A percentile compares a stretch with the other conserved stretches of the same genome.
phyloP scores from a whole-genome alignment of 2,888 invertebrate genomes.

The Formica aserva region DNA sequence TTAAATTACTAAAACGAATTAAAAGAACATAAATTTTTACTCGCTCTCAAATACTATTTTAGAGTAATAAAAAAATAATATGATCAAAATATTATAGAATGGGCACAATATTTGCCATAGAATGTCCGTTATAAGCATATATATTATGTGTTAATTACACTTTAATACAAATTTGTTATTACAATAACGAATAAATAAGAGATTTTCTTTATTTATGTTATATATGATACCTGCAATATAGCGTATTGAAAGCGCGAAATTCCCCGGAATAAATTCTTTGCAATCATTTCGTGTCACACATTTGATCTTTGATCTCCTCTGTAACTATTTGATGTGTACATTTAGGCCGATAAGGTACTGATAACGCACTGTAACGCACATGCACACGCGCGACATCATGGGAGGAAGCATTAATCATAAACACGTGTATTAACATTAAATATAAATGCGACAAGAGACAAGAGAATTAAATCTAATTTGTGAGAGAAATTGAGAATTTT shows the following conservation, averaged over 20 bases:
- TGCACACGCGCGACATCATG: too few relatives aligned
- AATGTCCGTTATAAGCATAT: neutral
- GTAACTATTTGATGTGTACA: neutral
- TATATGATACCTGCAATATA: constrained; percentile 17
- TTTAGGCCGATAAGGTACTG: neutral
- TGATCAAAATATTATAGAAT: neutral
- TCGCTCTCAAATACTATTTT: neutral
- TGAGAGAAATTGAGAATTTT: too few relatives aligned
- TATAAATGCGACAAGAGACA: too few relatives aligned
- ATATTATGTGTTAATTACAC: neutral
- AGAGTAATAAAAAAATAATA: neutral
- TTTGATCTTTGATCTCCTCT: neutral
- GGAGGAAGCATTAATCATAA: too few relatives aligned
- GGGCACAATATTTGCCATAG: neutral
- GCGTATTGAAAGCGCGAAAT: constrained; percentile 7
- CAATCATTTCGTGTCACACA: neutral
- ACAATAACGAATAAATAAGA: neutral
- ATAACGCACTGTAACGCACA: neutral
- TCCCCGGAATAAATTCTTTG: neutral
- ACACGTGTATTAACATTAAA: too few relatives aligned
- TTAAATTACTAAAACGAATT: neutral
- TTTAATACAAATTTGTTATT: neutral
- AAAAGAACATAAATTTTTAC: neutral
- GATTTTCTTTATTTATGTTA: neutral
- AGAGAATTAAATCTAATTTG: too few relatives aligned